Conservation (phyloP, 2,888 invertebrate genomes). For the Corythucha ciliata region DNA sequence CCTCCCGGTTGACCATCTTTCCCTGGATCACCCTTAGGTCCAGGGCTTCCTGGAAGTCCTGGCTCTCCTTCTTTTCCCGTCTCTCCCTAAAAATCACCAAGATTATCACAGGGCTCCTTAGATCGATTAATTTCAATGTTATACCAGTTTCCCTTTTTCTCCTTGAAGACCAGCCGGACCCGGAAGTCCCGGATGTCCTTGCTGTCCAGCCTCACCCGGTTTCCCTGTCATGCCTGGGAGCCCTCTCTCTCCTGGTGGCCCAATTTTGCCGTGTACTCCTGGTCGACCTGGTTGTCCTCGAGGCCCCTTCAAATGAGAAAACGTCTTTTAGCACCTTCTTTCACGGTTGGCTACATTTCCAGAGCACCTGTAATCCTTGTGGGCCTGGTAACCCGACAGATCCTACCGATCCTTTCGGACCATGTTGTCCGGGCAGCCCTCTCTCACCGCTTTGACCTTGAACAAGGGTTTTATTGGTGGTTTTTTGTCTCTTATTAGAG, state of each 20-base stretch:
- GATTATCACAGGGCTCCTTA: too few species aligned
- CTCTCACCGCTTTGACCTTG: conserved; percentile 69
- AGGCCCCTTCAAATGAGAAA: too few species aligned
- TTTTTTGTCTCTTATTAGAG: too few species aligned
- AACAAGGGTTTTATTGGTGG: too few species aligned
- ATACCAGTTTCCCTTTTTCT: conserved; percentile 36
- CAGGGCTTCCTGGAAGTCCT: conserved; percentile 38
- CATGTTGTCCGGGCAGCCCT: conserved; percentile 69
- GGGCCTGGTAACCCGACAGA: conserved; percentile 62
- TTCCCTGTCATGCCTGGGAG: conserved; percentile 61
- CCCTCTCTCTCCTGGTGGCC: conserved; percentile 53
- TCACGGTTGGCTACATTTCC: conserved; percentile 76
- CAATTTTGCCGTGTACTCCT: conserved; percentile 62
- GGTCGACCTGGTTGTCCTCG: conserved; percentile 58
- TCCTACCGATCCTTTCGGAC: conserved; percentile 67
- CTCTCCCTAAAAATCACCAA: conserved; percentile 37
- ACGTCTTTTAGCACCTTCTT: too few species aligned
- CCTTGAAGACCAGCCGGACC: too few species aligned
- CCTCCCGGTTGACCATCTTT: conserved; percentile 70
- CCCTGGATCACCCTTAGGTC: conserved; percentile 60
- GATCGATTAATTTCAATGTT: too few species aligned
- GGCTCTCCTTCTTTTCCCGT: conserved; percentile 39
- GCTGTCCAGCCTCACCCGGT: conserved; percentile 47
- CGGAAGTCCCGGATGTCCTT: conserved; percentile 32
- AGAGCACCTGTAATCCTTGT: conserved; percentile 62